phyloP scores from a whole-genome alignment of 2,888 invertebrate species.

The Epicampocera succincta region DNA sequence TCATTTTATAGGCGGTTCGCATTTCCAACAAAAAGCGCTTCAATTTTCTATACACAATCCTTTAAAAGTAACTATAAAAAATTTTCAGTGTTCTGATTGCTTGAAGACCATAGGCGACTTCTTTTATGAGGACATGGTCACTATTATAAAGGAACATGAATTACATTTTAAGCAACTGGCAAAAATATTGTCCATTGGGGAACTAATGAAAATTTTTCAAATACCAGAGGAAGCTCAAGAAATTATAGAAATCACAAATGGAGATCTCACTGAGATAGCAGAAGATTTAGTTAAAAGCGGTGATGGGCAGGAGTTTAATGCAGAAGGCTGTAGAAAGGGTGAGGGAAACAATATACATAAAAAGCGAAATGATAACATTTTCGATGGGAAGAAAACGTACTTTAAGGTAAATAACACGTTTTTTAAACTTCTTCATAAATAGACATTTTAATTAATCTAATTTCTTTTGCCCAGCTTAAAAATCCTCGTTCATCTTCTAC shows the following conservation, averaged over 20 bases:
- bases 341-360: background rate
- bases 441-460: too few species aligned
- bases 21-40: constrained; percentile 76
- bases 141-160: constrained; percentile 78
- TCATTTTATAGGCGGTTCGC: constrained; percentile 76
- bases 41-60: constrained; percentile 81
- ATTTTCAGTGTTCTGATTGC: constrained; percentile 78
- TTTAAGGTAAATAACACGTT: constrained; percentile 74
- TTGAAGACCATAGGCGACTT: constrained; percentile 79
- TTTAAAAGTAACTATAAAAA: constrained; percentile 77
- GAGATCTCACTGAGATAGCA: constrained; percentile 29
- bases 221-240: constrained; percentile 70
- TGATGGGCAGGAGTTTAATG: constrained; percentile 3
- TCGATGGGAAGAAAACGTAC: constrained; percentile 78
- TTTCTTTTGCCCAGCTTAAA: constrained; percentile 71
- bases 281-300: constrained; percentile 29
- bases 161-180: constrained; percentile 78
- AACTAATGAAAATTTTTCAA: constrained; percentile 77
- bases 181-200: constrained; percentile 77
- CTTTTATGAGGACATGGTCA: constrained; percentile 79
- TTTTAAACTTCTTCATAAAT: too few species aligned
- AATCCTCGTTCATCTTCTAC: constrained; percentile 75
- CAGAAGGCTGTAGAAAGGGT: background rate
- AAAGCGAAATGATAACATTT: constrained; percentile 72
- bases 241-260: constrained; percentile 49